Conservation (phyloP, 2,888 invertebrate species). For the Gymnocheta viridis region DNA sequence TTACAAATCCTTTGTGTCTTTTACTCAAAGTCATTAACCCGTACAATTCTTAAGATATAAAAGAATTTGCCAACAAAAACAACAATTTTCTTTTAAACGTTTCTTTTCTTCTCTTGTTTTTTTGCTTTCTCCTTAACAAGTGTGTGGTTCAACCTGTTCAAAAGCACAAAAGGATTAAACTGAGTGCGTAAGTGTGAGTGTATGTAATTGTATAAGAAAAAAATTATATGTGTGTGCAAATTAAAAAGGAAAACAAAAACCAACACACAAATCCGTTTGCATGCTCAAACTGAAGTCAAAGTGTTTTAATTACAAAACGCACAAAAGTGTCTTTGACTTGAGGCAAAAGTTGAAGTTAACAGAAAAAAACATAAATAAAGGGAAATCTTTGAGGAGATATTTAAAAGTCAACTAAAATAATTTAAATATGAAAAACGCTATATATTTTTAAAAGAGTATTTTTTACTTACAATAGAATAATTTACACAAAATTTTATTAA, state of each 20-base stretch:
- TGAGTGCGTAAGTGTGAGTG: constrained; percentile 26
- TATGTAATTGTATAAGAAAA: neutral
- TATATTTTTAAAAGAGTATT: neutral
- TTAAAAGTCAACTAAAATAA: neutral
- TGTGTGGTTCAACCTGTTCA: neutral
- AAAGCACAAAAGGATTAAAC: constrained; percentile 11
- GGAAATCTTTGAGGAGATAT: neutral
- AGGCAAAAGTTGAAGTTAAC: neutral
- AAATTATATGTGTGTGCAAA: neutral
- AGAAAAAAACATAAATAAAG: neutral
- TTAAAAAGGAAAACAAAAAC: neutral
- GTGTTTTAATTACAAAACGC: constrained; percentile 38
- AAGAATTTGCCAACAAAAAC: constrained; percentile 7
- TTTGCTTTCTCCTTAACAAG: neutral
- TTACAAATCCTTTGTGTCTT: neutral
- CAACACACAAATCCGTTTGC: neutral
- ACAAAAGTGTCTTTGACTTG: constrained; percentile 32
- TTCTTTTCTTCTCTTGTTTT: neutral
- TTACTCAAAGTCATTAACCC: constrained; percentile 25
- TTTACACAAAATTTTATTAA: neutral
- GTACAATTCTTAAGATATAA: neutral
- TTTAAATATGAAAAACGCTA: neutral
- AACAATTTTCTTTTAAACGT: constrained; percentile 23
- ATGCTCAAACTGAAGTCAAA: constrained; percentile 22
- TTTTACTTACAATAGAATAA: neutral